Base-by-base conservation (phyloP, 2,888 invertebrate genomes). In the Mylabris sibirica region DNA sequence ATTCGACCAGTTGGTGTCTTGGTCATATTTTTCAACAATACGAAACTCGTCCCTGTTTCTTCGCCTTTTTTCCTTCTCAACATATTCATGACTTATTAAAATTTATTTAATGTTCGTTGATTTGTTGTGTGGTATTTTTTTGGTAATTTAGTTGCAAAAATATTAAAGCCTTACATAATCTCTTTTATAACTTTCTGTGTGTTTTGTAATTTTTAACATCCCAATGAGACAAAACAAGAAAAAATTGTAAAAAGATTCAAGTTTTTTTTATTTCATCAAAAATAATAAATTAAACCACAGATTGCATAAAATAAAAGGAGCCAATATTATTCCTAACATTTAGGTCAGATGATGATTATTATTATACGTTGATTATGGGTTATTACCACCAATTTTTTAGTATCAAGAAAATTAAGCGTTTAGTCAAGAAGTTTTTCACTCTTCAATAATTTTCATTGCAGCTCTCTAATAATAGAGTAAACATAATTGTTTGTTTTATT, bases 391-490 rank as follows among this genome's bases (percentile, higher is more conserved):
- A 57, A 57, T 57, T 57, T 57, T 57, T 44, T 8, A n/a, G 12
- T 22, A 12, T n/a, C n/a, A 20, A 24, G 57, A 4, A 57, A 57
- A 57, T 57, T 57, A 14, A 24, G 24, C 20, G 20, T 57, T 57
- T 57, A 24, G 20, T 49, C 8, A 3, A 49, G 49, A 49, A 3
- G 20, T 20, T 49, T 49, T 49, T 49, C 44, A 41, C 6, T 49
- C 44, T 49, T 8, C 44, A 49, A 49, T 49, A 2, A 49, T 49
- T 49, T 44, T 20, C 49, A 3, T 49, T 49, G 11, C 3, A 24
- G 22, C 22, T 34, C 57, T 63, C 49, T 69, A 69, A 69, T 68
- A 68, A 68, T 49, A 65, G 53, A 30, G 68, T 65, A 44, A 65
- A 63, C 60, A 65, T 20, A 66, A 17, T 57, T 59, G 11, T 20